phyloP scores from a whole-genome alignment of 2,113 vertebrate genomes.

The Dicaeum eximium region DNA sequence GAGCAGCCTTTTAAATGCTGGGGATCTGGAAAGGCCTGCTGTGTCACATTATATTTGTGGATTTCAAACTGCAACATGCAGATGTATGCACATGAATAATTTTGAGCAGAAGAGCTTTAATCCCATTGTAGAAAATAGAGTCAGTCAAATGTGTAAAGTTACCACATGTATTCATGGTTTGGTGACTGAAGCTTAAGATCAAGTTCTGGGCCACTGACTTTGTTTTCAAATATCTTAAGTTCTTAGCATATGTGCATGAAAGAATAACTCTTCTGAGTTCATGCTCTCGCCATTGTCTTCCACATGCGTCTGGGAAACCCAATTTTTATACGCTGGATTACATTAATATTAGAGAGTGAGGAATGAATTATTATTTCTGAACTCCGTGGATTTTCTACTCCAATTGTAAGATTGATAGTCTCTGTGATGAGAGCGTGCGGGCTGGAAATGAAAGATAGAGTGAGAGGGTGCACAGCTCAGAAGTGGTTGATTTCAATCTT shows the following conservation, averaged over 20 bases:
- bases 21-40: slow-evolving; percentile 5
- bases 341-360: not conserved
- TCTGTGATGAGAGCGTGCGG: not conserved
- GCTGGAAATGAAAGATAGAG: not conserved
- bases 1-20: not conserved
- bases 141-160: slow-evolving; percentile 33
- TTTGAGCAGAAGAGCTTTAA: slow-evolving; percentile 11
- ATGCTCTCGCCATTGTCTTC: not conserved
- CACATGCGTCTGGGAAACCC: not conserved
- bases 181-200: not conserved
- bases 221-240: not conserved
- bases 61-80: slow-evolving; percentile 26
- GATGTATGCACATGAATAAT: slow-evolving; percentile 43
- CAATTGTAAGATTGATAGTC: not conserved
- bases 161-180: not conserved
- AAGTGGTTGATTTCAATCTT: slow-evolving; percentile 31
- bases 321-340: not conserved
- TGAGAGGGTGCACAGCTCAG: not conserved
- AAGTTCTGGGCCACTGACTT: not conserved
- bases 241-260: not conserved
- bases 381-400: not conserved
- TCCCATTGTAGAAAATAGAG: slow-evolving; percentile 26
- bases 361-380: not conserved
- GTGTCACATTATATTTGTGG: not conserved
- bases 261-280: not conserved